These are phyloP conservation scores for Phrynosoma blainvillii DNA, from an alignment of 2,113 vertebrate species.

Conservation along the genomic window DNA sequence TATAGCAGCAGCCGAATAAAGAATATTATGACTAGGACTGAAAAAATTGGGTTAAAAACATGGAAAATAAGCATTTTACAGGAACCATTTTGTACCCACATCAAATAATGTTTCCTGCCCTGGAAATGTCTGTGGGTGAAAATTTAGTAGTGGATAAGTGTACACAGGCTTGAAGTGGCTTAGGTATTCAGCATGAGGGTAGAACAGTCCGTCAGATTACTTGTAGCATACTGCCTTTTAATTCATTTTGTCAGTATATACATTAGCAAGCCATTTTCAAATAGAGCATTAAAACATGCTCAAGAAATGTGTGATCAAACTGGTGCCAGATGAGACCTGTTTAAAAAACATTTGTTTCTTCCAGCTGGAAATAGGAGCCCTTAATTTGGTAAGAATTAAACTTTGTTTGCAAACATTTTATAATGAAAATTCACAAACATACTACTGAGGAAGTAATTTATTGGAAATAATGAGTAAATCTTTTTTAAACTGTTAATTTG, in stretches of 20 bases:
- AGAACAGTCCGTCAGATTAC: not conserved
- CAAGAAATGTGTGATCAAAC: constrained; percentile 8
- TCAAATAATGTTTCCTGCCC: not conserved
- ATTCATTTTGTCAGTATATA: constrained; percentile 28
- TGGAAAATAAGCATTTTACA: not conserved
- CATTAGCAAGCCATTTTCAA: constrained; percentile 40
- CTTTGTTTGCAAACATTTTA: constrained; percentile 50
- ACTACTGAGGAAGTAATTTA: not conserved
- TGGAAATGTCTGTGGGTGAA: not conserved
- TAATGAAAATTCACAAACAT: constrained; percentile 30
- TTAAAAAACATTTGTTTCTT: constrained; percentile 19
- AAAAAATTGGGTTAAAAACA: not conserved
- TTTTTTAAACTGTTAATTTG: constrained; percentile 31
- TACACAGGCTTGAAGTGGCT: not conserved
- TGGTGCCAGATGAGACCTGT: constrained; percentile 41
- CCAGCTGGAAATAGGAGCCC: constrained; percentile 36
- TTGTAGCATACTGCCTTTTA: not conserved
- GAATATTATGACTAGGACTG: not conserved
- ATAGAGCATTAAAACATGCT: constrained; percentile 6
- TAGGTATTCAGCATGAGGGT: not conserved
- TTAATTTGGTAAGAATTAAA: constrained; percentile 39
- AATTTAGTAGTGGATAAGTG: not conserved
- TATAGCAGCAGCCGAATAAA: not conserved
- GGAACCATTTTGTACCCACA: not conserved
- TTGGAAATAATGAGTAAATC: not conserved